Base-by-base conservation (phyloP, 2,888 invertebrate species). In the Parascotia fuliginaria region DNA sequence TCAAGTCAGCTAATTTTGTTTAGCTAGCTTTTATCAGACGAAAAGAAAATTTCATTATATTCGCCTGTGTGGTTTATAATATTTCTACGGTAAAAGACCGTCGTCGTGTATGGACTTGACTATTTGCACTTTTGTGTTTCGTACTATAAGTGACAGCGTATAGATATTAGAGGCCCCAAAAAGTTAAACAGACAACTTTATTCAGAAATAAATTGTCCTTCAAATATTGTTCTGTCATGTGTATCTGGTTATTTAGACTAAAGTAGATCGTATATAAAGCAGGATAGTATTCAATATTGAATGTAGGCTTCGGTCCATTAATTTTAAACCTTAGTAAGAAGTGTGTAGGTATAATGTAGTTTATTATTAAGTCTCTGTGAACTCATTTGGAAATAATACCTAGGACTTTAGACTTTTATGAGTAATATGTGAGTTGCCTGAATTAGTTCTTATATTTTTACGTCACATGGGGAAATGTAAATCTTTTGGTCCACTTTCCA, bases 121-220 rank as follows among this genome's bases (percentile, higher is more conserved):
- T n/a, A n/a, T n/a, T n/a, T n/a, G n/a, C n/a, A n/a, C n/a, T n/a
- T n/a, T n/a, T n/a, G n/a, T n/a, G n/a, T n/a, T n/a, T n/a, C n/a
- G n/a, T n/a, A n/a, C n/a, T n/a, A n/a, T n/a, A n/a, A n/a, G n/a
- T n/a, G n/a, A n/a, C n/a, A n/a, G n/a, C 16, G 32, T 33, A 16
- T 33, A 46, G 12, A 13, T n/a, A 48, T 44, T 54, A 22, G 42
- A 49, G 50, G 45, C 55, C 24, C 46, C 42, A 14, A 41, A 55
- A 27, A 46, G 37, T 37, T 50, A 43, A 46, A 43, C 38, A 64
- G 42, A 56, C 43, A 51, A 49, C 33, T 59, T 36, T 24, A 37
- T 45, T 64, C 53, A 51, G 37, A 65, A 68, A 60, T 60, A 65
- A 60, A 42, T 56, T 68, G 60, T 51, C 64, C 64, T 60, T 65